Evolutionary conservation across 2,797 vertebrate species (phyloP).

Genomic region (Oreochromis mossambicus): DNA sequence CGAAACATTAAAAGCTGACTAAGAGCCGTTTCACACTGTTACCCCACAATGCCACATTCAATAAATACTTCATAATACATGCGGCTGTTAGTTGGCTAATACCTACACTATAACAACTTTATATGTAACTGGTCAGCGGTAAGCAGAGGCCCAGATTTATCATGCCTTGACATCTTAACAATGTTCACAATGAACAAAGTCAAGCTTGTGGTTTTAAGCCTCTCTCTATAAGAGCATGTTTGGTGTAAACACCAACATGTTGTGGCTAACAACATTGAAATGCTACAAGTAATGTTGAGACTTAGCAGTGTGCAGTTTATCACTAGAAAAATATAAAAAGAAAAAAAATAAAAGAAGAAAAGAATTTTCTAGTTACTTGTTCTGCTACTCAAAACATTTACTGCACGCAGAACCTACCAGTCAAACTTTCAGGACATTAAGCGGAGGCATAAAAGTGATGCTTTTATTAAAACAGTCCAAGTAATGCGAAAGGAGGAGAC

Average conservation of each 20-base stretch:
- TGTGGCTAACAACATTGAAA: not conserved
- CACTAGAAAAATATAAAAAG: not conserved
- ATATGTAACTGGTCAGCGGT: not conserved
- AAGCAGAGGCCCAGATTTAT: not conserved
- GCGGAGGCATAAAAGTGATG: not conserved
- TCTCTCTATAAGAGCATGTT: not conserved
- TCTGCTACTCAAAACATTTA: not conserved
- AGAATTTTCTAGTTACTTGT: not conserved
- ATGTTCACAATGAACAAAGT: constrained; percentile 2
- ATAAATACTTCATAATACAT: not conserved
- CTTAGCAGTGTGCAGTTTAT: not conserved
- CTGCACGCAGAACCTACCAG: not conserved
- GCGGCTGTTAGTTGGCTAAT: not conserved
- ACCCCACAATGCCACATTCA: not conserved
- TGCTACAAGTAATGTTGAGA: not conserved
- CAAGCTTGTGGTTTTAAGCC: constrained; percentile 15
- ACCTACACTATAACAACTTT: not conserved
- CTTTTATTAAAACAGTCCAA: not conserved
- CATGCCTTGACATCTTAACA: not conserved
- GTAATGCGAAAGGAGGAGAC: not conserved
- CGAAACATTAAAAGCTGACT: not conserved
- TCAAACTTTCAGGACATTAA: not conserved
- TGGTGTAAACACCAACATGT: constrained; percentile 1
- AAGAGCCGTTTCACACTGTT: not conserved
- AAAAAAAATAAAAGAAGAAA: fast-evolving